Percentiles rank a stretch among this genome's conserved stretches.
Conservation (phyloP, 2,797 vertebrate genomes). For the Poecile montanus region DNA sequence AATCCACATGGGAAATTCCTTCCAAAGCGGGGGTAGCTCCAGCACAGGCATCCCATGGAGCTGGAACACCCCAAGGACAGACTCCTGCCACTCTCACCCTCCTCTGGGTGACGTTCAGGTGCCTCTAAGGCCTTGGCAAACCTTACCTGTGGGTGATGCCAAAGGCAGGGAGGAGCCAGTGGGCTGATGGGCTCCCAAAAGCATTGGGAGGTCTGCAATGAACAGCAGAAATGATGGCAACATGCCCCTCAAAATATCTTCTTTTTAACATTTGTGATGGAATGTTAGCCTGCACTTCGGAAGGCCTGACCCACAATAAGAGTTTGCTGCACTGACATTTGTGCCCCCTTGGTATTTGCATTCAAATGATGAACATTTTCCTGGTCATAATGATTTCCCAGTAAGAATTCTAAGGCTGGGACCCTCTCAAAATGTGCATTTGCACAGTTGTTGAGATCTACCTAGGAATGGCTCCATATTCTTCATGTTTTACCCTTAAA, state of each 20-base stretch:
- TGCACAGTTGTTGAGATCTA: no score
- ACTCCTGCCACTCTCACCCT: background rate
- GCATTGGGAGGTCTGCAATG: background rate
- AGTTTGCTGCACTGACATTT: background rate
- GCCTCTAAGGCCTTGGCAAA: background rate
- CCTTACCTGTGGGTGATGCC: fast-evolving
- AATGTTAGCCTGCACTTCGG: background rate
- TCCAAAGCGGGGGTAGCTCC: fast-evolving
- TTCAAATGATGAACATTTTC: background rate
- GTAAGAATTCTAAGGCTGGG: background rate
- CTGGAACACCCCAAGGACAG: background rate
- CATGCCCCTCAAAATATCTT: background rate
- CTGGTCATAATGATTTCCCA: background rate
- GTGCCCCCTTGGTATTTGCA: background rate
- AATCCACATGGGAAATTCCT: background rate
- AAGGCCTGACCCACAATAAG: background rate
- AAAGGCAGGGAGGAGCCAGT: background rate
- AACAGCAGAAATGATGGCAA: fast-evolving
- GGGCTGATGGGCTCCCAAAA: background rate
- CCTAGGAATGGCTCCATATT: background rate
- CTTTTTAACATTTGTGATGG: background rate
- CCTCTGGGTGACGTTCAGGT: background rate
- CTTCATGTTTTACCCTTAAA: background rate
- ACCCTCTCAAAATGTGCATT: background rate
- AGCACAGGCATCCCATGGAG: background rate